These are phyloP conservation scores for Trinectes maculatus DNA, from an alignment of 2,113 vertebrate species.

Conservation along the genomic window DNA sequence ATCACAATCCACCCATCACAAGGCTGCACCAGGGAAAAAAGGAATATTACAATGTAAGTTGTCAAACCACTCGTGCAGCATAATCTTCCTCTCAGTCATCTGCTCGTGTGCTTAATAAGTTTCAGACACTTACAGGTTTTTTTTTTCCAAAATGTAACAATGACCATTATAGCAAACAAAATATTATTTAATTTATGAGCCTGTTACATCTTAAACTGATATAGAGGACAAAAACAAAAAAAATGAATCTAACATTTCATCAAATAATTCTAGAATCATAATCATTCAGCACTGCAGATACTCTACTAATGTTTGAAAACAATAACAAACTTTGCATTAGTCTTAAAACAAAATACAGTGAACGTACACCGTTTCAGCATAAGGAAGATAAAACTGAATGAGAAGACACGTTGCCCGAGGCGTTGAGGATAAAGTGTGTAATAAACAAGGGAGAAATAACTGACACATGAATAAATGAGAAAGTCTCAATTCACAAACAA, in stretches of 20 bases:
- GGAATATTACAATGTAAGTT: not conserved
- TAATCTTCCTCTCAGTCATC: not conserved
- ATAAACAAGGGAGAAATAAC: not conserved
- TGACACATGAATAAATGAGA: not conserved
- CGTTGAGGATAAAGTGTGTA: not conserved
- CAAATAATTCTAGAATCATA: too few relatives aligned
- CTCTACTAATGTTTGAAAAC: too few relatives aligned
- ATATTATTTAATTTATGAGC: too few relatives aligned
- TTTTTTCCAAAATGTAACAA: not conserved
- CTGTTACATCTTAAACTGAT: not conserved
- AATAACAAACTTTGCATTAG: not conserved
- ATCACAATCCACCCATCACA: not conserved
- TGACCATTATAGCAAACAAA: too few relatives aligned
- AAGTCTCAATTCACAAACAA: too few relatives aligned
- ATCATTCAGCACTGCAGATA: too few relatives aligned
- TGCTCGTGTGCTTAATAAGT: not conserved
- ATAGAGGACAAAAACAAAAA: too few relatives aligned
- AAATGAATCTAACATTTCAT: not conserved
- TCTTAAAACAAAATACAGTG: not conserved
- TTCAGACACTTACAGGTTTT: not conserved
- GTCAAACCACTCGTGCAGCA: not conserved
- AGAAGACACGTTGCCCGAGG: too few relatives aligned
- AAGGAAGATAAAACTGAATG: not conserved
- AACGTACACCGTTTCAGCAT: not conserved
- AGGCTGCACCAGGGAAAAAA: not conserved